Base-by-base conservation (phyloP, 2,888 invertebrate species). In the Apodemia duryi region DNA sequence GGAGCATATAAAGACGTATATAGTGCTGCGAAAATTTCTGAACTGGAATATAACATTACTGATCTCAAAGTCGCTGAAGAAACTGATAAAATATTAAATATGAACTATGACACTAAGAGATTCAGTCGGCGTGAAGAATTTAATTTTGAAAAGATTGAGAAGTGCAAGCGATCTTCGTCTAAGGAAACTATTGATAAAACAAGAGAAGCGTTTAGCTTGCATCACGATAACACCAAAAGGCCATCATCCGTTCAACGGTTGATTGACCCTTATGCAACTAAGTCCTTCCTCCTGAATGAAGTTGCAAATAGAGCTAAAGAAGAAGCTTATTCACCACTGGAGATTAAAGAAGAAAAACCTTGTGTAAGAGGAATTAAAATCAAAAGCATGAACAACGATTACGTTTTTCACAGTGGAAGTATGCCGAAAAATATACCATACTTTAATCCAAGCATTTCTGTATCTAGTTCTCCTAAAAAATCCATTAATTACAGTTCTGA, bases 1-100 rank as follows among this genome's bases (percentile, higher is more conserved):
- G 83, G 86, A 51, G 86, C 88, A 1, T 88, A 91, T 69, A 91
- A 91, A 82, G 92, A 91, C 66, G 86, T 88, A 0, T 91, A 89
- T 73, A 90, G 87, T 69, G 88, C 88, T 66, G 87, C 85, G 54
- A 91, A 91, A 82, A 85, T 89, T 1, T 75, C 88, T 43, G 87
- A 88, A 63, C 80, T 86, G n/a, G 92, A 92, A 78, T 91, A 90
- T 71, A 86, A 83, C 62, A 87, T 90, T 65, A 85, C 89, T 77
- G 92, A 92, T 86, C 88, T 91, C 84, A 92, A 90, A 86, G 78
- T 84, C 57, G 91, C 90, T 38, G 91, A 91, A 71, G 91, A 91
- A 86, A 91, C 90, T 3, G 91, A 91, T 64, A 89, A 86, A 75
- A 83, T 91, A 82, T 72, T 91, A 51, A 91, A 91, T 69, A 51